A percentile compares a stretch with the other conserved stretches of the same genome.
Evolutionary conservation across 2,113 vertebrate genomes (phyloP).

Genomic region (Trichomycterus rosablanca): DNA sequence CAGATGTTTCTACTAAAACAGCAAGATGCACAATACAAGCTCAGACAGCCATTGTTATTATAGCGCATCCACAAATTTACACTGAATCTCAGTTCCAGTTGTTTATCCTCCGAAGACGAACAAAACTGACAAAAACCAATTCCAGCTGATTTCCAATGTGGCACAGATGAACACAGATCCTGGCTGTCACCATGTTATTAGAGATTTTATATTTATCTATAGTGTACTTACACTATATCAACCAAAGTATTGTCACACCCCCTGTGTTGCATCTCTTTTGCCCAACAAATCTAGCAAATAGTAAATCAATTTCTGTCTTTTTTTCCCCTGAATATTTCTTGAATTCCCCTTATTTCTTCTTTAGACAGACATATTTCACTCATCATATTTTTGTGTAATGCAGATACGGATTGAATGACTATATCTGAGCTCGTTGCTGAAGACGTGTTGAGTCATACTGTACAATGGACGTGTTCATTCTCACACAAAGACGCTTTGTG

Average conservation of each 20-base stretch:
- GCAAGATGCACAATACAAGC: not conserved
- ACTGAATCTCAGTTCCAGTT: not conserved
- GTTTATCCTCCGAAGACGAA: not conserved
- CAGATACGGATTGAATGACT: not conserved
- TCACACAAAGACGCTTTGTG: slow-evolving; percentile 35
- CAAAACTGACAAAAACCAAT: no score
- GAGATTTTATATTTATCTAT: no score
- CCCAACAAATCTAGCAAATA: no score
- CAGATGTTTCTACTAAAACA: slow-evolving; percentile 11
- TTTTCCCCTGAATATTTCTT: no score
- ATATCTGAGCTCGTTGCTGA: slow-evolving; percentile 11
- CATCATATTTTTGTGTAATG: not conserved
- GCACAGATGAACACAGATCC: no score
- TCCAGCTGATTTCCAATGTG: no score
- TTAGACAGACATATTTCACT: not conserved
- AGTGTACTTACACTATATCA: no score
- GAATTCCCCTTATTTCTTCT: no score
- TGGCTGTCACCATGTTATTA: no score
- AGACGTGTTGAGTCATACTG: not conserved
- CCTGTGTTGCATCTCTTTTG: no score
- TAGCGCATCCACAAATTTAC: not conserved
- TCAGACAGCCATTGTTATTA: not conserved
- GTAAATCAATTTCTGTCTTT: no score
- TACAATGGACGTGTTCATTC: slow-evolving; percentile 29
- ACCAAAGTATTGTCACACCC: no score